phyloP scores from a whole-genome alignment of 2,888 invertebrate genomes.

The Perithous albicinctus region DNA sequence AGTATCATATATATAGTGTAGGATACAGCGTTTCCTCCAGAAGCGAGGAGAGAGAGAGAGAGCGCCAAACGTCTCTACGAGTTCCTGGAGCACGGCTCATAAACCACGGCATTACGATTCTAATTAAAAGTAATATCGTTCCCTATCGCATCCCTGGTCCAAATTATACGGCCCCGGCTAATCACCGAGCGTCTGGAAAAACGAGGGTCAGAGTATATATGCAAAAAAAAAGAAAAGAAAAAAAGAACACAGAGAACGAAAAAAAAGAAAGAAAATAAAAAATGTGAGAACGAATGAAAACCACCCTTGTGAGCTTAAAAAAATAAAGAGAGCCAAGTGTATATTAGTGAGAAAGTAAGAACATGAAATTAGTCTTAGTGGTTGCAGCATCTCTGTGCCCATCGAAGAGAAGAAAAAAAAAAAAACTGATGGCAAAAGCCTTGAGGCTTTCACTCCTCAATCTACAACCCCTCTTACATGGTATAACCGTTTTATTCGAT shows the following conservation, averaged over 20 bases:
- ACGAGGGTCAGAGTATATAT: constrained; percentile 41
- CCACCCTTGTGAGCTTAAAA: constrained; percentile 48
- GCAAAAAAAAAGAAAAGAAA: constrained; percentile 46
- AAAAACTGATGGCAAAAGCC: constrained; percentile 43
- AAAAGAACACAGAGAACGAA: background rate
- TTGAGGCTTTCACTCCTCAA: constrained; percentile 78
- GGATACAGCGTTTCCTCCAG: background rate
- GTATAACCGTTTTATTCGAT: constrained; percentile 82
- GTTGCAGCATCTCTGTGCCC: constrained; percentile 68
- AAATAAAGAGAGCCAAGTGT: constrained; percentile 48
- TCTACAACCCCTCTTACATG: constrained; percentile 83
- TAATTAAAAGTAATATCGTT: constrained; percentile 79
- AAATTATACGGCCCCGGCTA: constrained; percentile 72
- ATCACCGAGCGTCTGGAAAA: constrained; percentile 64
- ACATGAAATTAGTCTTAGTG: constrained; percentile 80
- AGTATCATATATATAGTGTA: background rate
- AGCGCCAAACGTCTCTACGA: constrained; percentile 51
- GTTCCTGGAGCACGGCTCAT: constrained; percentile 72
- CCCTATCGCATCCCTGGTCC: constrained; percentile 67
- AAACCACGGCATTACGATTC: constrained; percentile 77
- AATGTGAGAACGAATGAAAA: constrained; percentile 50
- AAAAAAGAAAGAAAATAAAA: background rate
- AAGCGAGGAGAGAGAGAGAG: constrained; percentile 47
- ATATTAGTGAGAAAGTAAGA: constrained; percentile 71
- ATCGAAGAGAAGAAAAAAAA: constrained; percentile 49